phyloP scores from a whole-genome alignment of 1,140 invertebrate genomes.

The Limonius californicus region DNA sequence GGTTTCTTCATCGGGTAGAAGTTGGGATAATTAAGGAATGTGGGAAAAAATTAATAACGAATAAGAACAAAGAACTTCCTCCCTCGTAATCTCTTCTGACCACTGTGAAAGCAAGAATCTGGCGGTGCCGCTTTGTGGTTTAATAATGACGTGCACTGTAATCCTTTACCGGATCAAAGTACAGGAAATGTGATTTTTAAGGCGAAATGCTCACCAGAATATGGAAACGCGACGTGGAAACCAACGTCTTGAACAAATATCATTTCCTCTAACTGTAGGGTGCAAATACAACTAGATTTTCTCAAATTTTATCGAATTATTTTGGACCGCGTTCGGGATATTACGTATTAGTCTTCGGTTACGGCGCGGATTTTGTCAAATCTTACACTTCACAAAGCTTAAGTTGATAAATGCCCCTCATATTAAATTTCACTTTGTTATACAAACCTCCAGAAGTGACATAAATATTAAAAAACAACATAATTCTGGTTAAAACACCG shows the following conservation, averaged over 20 bases:
- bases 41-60: background rate
- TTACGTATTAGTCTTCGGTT: too few relatives aligned
- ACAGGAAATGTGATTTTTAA: conserved; percentile 12
- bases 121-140: background rate
- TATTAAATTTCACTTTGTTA: too few relatives aligned
- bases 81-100: background rate
- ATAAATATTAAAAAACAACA: too few relatives aligned
- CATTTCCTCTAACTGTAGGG: conserved; percentile 4
- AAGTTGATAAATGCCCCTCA: too few relatives aligned
- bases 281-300: conserved; percentile 3
- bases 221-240: conserved; percentile 4
- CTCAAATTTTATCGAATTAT: conserved; percentile 5
- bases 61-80: background rate
- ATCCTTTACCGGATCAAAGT: conserved; percentile 11
- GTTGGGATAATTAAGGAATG: too few relatives aligned
- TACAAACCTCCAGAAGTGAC: too few relatives aligned
- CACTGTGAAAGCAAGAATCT: background rate
- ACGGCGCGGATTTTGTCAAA: too few relatives aligned
- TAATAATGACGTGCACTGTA: background rate
- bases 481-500: too few relatives aligned
- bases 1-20: too few relatives aligned
- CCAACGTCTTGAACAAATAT: conserved; percentile 11
- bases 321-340: background rate
- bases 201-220: background rate
- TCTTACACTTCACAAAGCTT: too few relatives aligned